These are phyloP conservation scores for Maylandia zebra DNA, from an alignment of 2,113 vertebrate species.

Conservation along the genomic window DNA sequence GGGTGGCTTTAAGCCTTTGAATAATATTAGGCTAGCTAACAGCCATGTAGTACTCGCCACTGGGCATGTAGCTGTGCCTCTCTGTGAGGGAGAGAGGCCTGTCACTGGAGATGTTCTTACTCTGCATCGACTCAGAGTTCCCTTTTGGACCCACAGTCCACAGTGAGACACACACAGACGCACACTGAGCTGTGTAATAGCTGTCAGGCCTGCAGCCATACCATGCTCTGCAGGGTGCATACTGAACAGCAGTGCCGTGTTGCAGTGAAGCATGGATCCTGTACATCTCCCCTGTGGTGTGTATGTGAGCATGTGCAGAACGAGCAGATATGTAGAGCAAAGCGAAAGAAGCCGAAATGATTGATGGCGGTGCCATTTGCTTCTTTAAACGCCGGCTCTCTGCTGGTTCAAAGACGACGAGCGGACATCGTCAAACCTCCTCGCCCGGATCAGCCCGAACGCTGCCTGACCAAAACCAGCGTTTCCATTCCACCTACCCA, in stretches of 20 bases:
- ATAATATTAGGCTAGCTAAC: slow-evolving; percentile 43
- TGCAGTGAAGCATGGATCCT: slow-evolving; percentile 49
- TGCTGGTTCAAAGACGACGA: slow-evolving; percentile 3
- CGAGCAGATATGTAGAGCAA: background rate
- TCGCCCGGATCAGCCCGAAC: background rate
- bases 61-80: background rate
- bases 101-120: slow-evolving; percentile 38
- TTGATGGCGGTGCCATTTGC: slow-evolving; percentile 36
- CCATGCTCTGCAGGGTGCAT: slow-evolving; percentile 49
- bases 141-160: slow-evolving; percentile 29
- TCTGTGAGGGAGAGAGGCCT: background rate
- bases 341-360: background rate
- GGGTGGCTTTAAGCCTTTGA: slow-evolving; percentile 27
- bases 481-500: background rate
- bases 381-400: slow-evolving; percentile 25
- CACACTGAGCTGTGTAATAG: slow-evolving; percentile 46
- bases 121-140: slow-evolving; percentile 21
- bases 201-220: slow-evolving; percentile 49
- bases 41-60: slow-evolving; percentile 26
- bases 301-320: background rate
- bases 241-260: slow-evolving; percentile 46
- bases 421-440: background rate
- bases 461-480: background rate
- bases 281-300: slow-evolving; percentile 24
- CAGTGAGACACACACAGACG: slow-evolving; percentile 12